A percentile compares a stretch with the other conserved stretches of the same genome.
Evolutionary conservation across 2,797 vertebrate genomes (phyloP).

Genomic region (Arremon aurantiirostris): DNA sequence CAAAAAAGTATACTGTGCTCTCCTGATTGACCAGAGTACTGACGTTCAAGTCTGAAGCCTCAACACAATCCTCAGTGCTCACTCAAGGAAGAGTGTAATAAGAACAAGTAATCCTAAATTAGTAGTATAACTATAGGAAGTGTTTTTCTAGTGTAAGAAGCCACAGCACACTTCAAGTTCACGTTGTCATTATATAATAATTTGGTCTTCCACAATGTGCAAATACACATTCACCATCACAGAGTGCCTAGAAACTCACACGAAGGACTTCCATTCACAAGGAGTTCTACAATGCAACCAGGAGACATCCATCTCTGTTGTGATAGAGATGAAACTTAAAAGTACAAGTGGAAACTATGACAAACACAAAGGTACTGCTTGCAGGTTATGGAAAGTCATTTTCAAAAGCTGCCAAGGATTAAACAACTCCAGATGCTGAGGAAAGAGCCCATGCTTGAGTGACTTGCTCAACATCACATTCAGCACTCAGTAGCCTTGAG

Average conservation of each 20-base stretch:
- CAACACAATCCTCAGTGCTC: neutral
- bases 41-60: neutral
- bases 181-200: neutral
- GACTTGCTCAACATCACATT: neutral
- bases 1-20: neutral
- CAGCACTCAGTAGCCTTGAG: neutral
- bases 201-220: neutral
- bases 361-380: neutral
- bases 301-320: neutral
- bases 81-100: neutral
- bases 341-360: neutral
- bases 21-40: neutral
- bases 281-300: neutral
- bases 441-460: neutral
- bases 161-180: neutral
- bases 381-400: neutral
- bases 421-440: neutral
- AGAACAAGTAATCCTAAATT: neutral
- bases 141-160: neutral
- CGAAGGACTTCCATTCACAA: neutral
- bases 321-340: neutral
- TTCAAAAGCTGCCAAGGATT: neutral
- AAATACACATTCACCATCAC: neutral
- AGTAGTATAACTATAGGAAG: neutral
- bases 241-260: neutral